phyloP scores from a whole-genome alignment of 2,113 vertebrate genomes.

The Macquaria australasica region DNA sequence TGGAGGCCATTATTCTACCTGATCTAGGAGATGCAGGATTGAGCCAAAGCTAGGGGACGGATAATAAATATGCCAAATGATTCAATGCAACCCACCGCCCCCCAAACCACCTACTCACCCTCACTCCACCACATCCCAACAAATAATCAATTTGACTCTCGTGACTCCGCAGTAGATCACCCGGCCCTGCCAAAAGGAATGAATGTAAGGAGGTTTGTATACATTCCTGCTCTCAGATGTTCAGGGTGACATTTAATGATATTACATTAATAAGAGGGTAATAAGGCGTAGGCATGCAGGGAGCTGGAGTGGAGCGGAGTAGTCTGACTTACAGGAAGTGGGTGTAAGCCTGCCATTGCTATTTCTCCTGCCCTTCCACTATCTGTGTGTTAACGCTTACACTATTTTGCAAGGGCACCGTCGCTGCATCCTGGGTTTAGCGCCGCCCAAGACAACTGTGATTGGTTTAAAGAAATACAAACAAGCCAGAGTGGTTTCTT shows the following conservation, averaged over 20 bases:
- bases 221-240: conserved; percentile 65
- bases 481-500: no score
- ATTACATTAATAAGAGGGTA: conserved; percentile 77
- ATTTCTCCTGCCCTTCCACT: no score
- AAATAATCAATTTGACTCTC: conserved; percentile 62
- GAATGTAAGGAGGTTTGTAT: conserved; percentile 52
- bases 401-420: no score
- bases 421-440: no score
- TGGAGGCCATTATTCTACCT: conserved; percentile 76
- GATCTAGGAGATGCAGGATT: conserved; percentile 68
- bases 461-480: no score
- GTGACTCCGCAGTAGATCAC: conserved; percentile 62
- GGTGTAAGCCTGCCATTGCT: no score
- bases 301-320: conserved; percentile 48
- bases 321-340: no score
- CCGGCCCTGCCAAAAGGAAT: conserved; percentile 58
- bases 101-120: conserved; percentile 1
- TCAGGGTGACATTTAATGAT: conserved; percentile 71
- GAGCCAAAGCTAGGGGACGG: conserved; percentile 66
- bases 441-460: no score
- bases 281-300: conserved; percentile 62
- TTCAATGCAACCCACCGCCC: conserved; percentile 30
- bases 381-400: no score
- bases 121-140: conserved; percentile 31
- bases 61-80: conserved; percentile 76